Percentiles rank a stretch among this genome's conserved stretches.
Evolutionary conservation across 2,888 invertebrate species (phyloP).

Genomic region (Megalurothrips usitatus): DNA sequence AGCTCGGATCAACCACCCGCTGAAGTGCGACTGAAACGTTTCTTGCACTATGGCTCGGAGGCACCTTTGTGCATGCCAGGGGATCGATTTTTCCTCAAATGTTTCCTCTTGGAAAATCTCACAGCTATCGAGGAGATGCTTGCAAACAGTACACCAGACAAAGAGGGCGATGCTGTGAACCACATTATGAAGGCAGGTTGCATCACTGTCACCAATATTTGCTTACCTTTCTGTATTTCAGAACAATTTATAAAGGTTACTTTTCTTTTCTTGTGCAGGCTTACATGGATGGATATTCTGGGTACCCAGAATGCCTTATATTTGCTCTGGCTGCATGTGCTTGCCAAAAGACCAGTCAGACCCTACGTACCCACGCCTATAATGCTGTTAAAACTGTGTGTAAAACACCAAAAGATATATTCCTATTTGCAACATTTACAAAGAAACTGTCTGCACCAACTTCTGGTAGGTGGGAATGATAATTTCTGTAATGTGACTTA

Average conservation of each 20-base stretch:
- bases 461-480: background rate
- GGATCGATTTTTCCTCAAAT: slow-evolving; percentile 53
- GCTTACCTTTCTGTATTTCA: background rate
- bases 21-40: slow-evolving; percentile 50
- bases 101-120: slow-evolving; percentile 28
- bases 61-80: slow-evolving; percentile 55
- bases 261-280: slow-evolving; percentile 45
- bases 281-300: slow-evolving; percentile 51
- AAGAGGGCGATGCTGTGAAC: slow-evolving; percentile 41
- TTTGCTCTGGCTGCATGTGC: slow-evolving; percentile 62
- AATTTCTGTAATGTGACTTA: background rate
- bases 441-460: slow-evolving; percentile 45
- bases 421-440: slow-evolving; percentile 58
- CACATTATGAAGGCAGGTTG: slow-evolving; percentile 43
- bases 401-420: slow-evolving; percentile 58
- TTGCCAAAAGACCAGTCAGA: slow-evolving; percentile 44
- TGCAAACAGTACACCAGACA: slow-evolving; percentile 33
- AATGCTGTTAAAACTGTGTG: slow-evolving; percentile 54
- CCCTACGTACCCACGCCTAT: slow-evolving; percentile 54
- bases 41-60: slow-evolving; percentile 53
- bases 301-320: slow-evolving; percentile 56
- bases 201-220: background rate
- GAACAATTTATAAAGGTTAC: background rate
- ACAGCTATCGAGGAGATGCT: slow-evolving; percentile 34
- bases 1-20: slow-evolving; percentile 38